These are phyloP conservation scores for Cryptoprocta ferox DNA, from an alignment of 2,797 vertebrate species.

Conservation along the genomic window DNA sequence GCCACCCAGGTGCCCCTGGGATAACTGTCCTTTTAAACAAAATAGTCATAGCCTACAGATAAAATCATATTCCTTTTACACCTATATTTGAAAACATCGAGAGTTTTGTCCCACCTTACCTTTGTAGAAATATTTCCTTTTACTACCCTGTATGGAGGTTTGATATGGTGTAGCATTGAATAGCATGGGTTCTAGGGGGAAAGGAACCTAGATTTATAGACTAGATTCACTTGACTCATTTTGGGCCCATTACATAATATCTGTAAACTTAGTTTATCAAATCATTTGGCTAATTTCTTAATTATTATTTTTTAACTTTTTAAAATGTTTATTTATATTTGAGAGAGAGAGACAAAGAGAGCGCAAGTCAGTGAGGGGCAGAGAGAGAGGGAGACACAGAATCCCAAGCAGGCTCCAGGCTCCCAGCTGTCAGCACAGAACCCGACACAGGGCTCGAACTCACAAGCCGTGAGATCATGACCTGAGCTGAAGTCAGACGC, in stretches of 20 bases:
- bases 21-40: background rate
- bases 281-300: constrained; percentile 1
- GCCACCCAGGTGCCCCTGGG: background rate
- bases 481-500: background rate
- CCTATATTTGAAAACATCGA: background rate
- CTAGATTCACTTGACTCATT: background rate
- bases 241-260: background rate
- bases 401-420: too few relatives aligned
- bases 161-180: background rate
- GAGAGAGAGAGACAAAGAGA: background rate
- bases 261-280: background rate
- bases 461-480: background rate
- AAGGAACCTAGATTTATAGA: background rate
- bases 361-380: background rate
- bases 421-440: background rate
- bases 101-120: background rate
- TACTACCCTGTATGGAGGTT: background rate
- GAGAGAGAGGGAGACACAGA: background rate
- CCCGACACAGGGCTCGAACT: background rate
- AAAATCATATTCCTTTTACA: background rate
- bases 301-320: background rate
- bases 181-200: background rate
- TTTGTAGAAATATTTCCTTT: background rate
- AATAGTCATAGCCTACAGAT: background rate
- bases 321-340: background rate